Percentiles rank a stretch among this genome's conserved stretches.
Evolutionary conservation across 1,140 invertebrate genomes (phyloP).

Genomic region (Drosophila dunni): DNA sequence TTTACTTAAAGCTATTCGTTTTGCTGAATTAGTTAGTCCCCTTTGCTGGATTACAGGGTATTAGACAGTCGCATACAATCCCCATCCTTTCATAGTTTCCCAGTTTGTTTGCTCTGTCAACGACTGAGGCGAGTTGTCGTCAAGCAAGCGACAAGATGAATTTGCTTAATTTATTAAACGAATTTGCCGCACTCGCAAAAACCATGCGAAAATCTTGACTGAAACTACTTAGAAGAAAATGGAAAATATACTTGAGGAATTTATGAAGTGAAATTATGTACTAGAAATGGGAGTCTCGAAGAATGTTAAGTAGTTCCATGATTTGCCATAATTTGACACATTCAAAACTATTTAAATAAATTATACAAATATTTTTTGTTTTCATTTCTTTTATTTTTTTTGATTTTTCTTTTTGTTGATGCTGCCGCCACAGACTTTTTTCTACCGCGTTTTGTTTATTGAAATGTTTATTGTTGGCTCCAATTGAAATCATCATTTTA

Average conservation of each 20-base stretch:
- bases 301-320: constrained; percentile 2
- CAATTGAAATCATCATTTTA: constrained; percentile 40
- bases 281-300: background rate
- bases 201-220: background rate
- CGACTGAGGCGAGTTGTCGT: constrained; percentile 51
- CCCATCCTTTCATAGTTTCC: too few relatives aligned
- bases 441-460: constrained; percentile 12
- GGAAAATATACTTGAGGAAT: constrained; percentile 8
- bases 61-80: background rate
- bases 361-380: background rate
- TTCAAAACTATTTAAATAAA: constrained; percentile 16
- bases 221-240: background rate
- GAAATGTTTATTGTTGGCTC: constrained; percentile 29
- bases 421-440: constrained; percentile 42
- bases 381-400: background rate
- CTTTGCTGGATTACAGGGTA: constrained; percentile 5
- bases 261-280: constrained; percentile 1
- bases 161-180: constrained; percentile 46
- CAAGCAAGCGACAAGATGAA: constrained; percentile 44
- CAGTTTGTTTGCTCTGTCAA: background rate
- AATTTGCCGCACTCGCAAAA: constrained; percentile 5
- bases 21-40: background rate
- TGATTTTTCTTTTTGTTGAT: constrained; percentile 19
- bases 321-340: constrained; percentile 17
- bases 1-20: background rate